Evolutionary conservation across 2,113 vertebrate species (phyloP).

Genomic region (Bostrychus sinensis): DNA sequence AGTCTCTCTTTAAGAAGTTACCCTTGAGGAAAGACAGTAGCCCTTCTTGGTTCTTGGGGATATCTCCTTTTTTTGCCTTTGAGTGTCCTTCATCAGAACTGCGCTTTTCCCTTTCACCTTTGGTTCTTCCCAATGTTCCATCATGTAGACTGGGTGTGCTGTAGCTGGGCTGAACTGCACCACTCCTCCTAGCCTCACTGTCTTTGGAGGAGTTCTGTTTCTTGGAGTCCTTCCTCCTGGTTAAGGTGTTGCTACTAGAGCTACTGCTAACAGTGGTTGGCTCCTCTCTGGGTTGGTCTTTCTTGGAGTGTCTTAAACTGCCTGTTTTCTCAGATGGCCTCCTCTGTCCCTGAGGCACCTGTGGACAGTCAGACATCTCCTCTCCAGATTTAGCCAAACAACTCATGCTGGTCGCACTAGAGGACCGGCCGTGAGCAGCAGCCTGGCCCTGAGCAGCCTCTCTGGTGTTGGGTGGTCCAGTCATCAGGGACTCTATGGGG

Average conservation of each 20-base stretch:
- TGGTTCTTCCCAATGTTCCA: conserved; percentile 55
- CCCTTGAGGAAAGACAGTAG: conserved; percentile 80
- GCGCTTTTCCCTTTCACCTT: conserved; percentile 43
- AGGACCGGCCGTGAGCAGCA: conserved; percentile 15
- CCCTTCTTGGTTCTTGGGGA: conserved; percentile 69
- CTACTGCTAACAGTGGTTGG: conserved; percentile 35
- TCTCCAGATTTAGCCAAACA: conserved; percentile 22
- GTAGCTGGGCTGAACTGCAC: conserved; percentile 57
- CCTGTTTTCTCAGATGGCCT: conserved; percentile 42
- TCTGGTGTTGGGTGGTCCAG: conserved; percentile 64
- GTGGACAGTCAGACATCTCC: neutral
- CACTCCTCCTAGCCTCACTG: conserved; percentile 30
- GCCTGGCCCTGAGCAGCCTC: conserved; percentile 45
- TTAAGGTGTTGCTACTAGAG: conserved; percentile 65
- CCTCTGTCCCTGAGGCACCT: conserved; percentile 58
- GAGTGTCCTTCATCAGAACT: conserved; percentile 41
- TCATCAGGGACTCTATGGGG: conserved; percentile 70
- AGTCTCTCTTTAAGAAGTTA: conserved; percentile 81
- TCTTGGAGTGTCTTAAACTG: conserved; percentile 65
- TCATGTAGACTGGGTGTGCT: conserved; percentile 61
- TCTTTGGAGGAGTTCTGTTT: conserved; percentile 62
- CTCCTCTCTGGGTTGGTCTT: conserved; percentile 65
- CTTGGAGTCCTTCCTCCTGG: conserved; percentile 65
- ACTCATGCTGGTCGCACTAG: conserved; percentile 45
- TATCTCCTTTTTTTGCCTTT: conserved; percentile 53